Evolutionary conservation across 1,140 invertebrate genomes (phyloP).

Genomic region (Augochlora pura): DNA sequence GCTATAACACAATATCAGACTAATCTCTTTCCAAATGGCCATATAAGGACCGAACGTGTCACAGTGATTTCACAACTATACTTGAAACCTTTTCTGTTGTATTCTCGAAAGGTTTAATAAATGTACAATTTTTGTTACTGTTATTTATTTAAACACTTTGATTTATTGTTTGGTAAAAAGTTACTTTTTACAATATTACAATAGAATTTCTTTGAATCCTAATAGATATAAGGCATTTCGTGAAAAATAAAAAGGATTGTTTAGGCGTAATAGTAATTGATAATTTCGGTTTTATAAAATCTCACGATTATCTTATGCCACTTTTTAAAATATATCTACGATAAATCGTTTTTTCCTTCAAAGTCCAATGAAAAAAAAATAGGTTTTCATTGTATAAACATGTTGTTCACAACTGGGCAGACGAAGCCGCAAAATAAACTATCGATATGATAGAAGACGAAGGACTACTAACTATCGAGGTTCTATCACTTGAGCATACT

Average conservation of each 20-base stretch:
- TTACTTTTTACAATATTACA: neutral
- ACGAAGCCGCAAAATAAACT: no score
- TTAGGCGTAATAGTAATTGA: no score
- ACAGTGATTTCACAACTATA: neutral
- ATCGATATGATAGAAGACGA: no score
- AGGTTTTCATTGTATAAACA: no score
- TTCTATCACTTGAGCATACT: neutral
- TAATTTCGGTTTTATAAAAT: no score
- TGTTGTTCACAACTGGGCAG: no score
- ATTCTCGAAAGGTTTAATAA: constrained; percentile 27
- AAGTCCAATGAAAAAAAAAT: no score
- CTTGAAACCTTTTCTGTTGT: neutral
- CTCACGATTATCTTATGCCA: no score
- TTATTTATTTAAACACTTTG: constrained; percentile 1
- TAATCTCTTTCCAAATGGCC: neutral
- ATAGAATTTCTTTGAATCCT: neutral
- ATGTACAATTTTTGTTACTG: constrained; percentile 12
- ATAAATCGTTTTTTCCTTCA: no score
- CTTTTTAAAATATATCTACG: no score
- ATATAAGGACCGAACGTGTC: neutral
- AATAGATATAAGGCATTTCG: neutral
- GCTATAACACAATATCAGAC: no score
- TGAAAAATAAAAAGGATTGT: neutral
- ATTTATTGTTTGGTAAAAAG: neutral
- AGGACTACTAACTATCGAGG: neutral